Base-by-base conservation (phyloP, 2,797 vertebrate genomes). In the Malurus leucopterus region DNA sequence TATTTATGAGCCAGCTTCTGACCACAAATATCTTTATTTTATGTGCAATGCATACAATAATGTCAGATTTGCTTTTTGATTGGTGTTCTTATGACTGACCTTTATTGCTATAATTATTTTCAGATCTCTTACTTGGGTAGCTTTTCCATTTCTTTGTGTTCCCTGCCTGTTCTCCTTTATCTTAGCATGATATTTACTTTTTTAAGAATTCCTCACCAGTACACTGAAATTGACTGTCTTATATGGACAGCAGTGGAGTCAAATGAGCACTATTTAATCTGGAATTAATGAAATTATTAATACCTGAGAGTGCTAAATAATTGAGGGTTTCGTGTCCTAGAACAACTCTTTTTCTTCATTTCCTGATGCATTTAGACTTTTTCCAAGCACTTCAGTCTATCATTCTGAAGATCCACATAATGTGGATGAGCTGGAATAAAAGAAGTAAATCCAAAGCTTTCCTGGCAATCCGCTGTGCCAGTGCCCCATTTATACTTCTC, bases 241-340 rank as follows among this genome's bases (percentile, higher is more conserved):
- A 9, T 67, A 29, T 43, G 27, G 50, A 63, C 34, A 55, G 36
- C 14, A 49, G n/a, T 55, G 40, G 27, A 91, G 43, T 73, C 41
- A 87, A 81, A 78, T 41, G 21, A 84, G 8, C 2, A 30, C 22
- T 59, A 65, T 84, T 91, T 80, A 89, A 88, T 69, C 63, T 63
- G 15, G n/a, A 91, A 88, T 78, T 92, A 89, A 75, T 68, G 12
- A 86, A 91, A 82, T 74, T 0, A 84, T 86, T 81, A 88, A 87
- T 92, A 51, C 5, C 44, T 49, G 23, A 68, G 29, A 69, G 21
- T 63, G 29, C 22, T 92, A 84, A 92, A 88, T 88, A 84, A 92
- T 81, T 91, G 49, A 90, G 68, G 79, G 6, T 34, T 44, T 62
- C 43, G 15, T 41, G 24, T 51, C 29, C 68, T 46, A 34, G 41